A percentile compares a stretch with the other conserved stretches of the same genome.
These are phyloP conservation scores for Callospermophilus lateralis DNA, from an alignment of 2,113 vertebrate genomes.

Conservation along the genomic window DNA sequence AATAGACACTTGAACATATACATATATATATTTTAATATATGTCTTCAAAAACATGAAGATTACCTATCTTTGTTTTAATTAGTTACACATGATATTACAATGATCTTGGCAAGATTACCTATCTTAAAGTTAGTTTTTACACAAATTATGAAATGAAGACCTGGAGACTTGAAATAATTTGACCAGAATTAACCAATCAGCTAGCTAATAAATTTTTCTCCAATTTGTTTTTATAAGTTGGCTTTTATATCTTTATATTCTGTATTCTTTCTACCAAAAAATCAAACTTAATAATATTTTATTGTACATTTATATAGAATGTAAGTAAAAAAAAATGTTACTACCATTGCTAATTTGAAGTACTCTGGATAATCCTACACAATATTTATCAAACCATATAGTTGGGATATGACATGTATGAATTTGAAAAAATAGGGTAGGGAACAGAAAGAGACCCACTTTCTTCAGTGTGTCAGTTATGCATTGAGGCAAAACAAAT, in stretches of 20 bases:
- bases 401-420: not conserved
- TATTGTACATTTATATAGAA: not conserved
- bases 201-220: not conserved
- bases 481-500: not conserved
- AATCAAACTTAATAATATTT: not conserved
- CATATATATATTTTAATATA: not conserved
- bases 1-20: not conserved
- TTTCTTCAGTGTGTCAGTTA: not conserved
- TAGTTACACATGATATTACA: no score
- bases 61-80: not conserved
- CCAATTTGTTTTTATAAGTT: not conserved
- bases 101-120: not conserved
- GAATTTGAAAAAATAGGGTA: not conserved
- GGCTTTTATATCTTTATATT: not conserved
- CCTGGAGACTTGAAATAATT: not conserved
- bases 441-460: not conserved
- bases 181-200: not conserved
- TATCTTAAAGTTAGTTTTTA: slow-evolving; percentile 33
- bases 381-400: not conserved
- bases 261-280: slow-evolving; percentile 4
- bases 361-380: not conserved
- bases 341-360: slow-evolving; percentile 15
- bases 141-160: not conserved
- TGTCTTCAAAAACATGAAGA: not conserved
- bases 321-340: not conserved